phyloP scores from a whole-genome alignment of 2,113 vertebrate genomes.

The Oncorhynchus gorbuscha region DNA sequence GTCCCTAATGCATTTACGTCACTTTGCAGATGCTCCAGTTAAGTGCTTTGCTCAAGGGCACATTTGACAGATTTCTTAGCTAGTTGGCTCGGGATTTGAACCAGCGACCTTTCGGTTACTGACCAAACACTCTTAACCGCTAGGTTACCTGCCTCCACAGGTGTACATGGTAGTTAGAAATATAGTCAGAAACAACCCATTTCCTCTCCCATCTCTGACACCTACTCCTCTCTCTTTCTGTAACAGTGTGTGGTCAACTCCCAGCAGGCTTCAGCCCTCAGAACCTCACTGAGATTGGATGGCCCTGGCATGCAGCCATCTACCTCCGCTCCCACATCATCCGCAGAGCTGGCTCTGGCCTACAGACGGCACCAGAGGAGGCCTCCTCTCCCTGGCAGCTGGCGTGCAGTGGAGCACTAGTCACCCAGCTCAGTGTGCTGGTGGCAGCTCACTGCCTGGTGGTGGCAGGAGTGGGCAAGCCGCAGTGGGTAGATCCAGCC shows the following conservation, averaged over 20 bases:
- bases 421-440: slow-evolving; percentile 82
- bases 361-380: slow-evolving; percentile 54
- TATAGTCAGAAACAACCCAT: too few relatives aligned
- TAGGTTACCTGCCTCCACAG: too few relatives aligned
- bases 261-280: slow-evolving; percentile 66
- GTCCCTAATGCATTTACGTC: too few relatives aligned
- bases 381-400: slow-evolving; percentile 77
- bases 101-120: too few relatives aligned
- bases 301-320: slow-evolving; percentile 90
- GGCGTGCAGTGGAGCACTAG: slow-evolving; percentile 87
- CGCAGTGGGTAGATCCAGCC: slow-evolving; percentile 69
- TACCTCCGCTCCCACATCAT: slow-evolving; percentile 78
- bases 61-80: too few relatives aligned
- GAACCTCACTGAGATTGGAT: slow-evolving; percentile 72
- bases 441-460: slow-evolving; percentile 82
- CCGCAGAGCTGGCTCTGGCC: slow-evolving; percentile 24
- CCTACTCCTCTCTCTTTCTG: neutral
- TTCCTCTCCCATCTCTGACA: too few relatives aligned
- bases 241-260: slow-evolving; percentile 84
- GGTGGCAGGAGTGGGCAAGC: slow-evolving; percentile 79
- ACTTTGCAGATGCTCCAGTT: too few relatives aligned
- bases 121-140: too few relatives aligned
- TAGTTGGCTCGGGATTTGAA: too few relatives aligned
- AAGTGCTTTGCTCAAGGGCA: too few relatives aligned
- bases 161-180: too few relatives aligned